Conservation (phyloP, 1,140 invertebrate genomes). For the Drosophila carrolli region DNA sequence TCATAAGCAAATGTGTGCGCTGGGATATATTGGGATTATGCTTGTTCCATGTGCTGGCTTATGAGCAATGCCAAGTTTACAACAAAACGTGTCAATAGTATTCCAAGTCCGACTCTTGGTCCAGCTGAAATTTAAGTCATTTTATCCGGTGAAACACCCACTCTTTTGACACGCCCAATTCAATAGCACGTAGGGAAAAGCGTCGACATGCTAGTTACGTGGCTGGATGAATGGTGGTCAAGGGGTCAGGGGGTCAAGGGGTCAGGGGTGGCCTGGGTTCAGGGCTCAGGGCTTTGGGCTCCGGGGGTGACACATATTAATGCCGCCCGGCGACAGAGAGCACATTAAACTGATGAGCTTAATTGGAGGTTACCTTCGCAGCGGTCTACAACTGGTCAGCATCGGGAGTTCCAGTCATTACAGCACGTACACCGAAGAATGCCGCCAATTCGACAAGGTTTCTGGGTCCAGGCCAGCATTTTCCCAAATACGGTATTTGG, state of each 20-base stretch:
- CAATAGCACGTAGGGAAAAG: conserved; percentile 60
- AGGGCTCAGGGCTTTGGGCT: not conserved
- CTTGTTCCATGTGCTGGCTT: conserved; percentile 72
- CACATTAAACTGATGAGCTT: conserved; percentile 83
- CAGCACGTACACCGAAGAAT: conserved; percentile 47
- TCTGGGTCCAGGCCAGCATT: conserved; percentile 10
- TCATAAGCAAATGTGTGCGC: conserved; percentile 77
- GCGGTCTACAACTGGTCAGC: conserved; percentile 21
- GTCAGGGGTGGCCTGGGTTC: conserved; percentile 12
- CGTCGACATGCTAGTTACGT: conserved; percentile 77
- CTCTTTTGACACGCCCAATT: conserved; percentile 25
- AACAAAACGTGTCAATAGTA: conserved; percentile 79
- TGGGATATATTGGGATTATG: conserved; percentile 71
- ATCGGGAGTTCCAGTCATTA: conserved; percentile 42
- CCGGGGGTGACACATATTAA: conserved; percentile 71
- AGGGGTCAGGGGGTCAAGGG: conserved; percentile 27
- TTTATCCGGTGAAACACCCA: conserved; percentile 20
- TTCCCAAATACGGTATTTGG: not conserved
- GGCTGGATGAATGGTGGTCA: conserved; percentile 19
- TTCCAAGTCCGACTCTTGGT: conserved; percentile 42
- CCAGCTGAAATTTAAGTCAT: conserved; percentile 68
- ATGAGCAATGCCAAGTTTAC: conserved; percentile 73
- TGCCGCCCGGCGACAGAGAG: conserved; percentile 67
- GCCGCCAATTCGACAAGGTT: conserved; percentile 50
- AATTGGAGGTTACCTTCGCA: conserved; percentile 77